phyloP scores from a whole-genome alignment of 2,888 invertebrate species.

The Morpho helenor region DNA sequence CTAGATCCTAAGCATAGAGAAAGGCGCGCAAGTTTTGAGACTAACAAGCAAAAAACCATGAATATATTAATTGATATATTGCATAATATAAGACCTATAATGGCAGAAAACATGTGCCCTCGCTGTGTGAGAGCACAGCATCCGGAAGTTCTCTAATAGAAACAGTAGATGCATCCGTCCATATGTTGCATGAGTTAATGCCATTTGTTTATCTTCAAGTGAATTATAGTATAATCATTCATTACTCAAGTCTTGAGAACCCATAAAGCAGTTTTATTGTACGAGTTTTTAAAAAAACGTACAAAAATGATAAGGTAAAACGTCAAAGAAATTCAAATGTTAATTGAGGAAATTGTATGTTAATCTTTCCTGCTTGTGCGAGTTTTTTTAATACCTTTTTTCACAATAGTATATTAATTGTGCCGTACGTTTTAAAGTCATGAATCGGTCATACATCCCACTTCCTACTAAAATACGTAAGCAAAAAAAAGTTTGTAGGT shows the following conservation, averaged over 20 bases:
- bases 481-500: too few species aligned
- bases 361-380: not conserved
- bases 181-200: not conserved
- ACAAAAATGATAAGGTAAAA: slow-evolving; percentile 4
- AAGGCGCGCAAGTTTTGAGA: not conserved
- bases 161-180: not conserved
- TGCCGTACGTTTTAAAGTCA: too few species aligned
- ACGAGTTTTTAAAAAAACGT: not conserved
- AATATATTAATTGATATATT: slow-evolving; percentile 1
- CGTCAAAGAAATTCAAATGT: slow-evolving; percentile 2
- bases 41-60: not conserved
- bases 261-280: slow-evolving; percentile 1
- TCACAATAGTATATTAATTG: too few species aligned
- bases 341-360: not conserved
- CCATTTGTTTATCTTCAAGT: too few species aligned
- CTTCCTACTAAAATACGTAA: too few species aligned
- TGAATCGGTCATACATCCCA: too few species aligned
- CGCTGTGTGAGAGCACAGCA: slow-evolving; percentile 1
- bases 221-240: slow-evolving; percentile 1
- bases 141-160: slow-evolving; percentile 5
- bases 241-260: slow-evolving; percentile 2
- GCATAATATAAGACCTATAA: slow-evolving; percentile 8
- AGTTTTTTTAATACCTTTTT: too few species aligned
- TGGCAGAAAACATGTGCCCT: slow-evolving; percentile 2
- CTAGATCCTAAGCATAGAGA: not conserved